Evolutionary conservation across 2,113 vertebrate species (phyloP).

Genomic region (Corythaixoides concolor): DNA sequence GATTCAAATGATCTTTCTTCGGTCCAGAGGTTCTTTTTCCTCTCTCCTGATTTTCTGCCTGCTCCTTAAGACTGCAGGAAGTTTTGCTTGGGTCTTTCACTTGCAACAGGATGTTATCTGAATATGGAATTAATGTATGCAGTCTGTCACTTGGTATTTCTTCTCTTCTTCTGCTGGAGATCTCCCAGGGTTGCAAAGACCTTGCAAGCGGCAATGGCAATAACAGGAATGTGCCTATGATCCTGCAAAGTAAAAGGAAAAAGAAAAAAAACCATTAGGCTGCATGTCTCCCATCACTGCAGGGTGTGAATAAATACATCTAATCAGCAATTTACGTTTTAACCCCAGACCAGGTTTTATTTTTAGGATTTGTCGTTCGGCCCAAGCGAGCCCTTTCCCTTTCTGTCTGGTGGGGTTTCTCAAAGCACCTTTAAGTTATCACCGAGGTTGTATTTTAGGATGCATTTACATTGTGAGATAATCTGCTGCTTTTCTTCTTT

Average conservation of each 20-base stretch:
- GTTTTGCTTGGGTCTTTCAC: slow-evolving; percentile 34
- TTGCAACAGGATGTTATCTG: slow-evolving; percentile 36
- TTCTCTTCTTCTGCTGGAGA: slow-evolving; percentile 24
- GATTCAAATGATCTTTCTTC: background rate
- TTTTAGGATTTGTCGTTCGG: slow-evolving; percentile 1
- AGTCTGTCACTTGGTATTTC: slow-evolving; percentile 36
- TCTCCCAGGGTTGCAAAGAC: slow-evolving; percentile 45
- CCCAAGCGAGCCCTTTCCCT: background rate
- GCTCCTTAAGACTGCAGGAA: slow-evolving; percentile 23
- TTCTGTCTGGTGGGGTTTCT: background rate
- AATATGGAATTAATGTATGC: slow-evolving; percentile 23
- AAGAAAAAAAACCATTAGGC: background rate
- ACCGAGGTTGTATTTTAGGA: background rate
- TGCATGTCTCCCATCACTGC: background rate
- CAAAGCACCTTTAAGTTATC: background rate
- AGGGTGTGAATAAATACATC: slow-evolving; percentile 35
- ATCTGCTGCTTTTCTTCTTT: slow-evolving; percentile 3
- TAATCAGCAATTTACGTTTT: slow-evolving; percentile 27
- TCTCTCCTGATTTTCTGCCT: background rate
- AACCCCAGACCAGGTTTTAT: slow-evolving; percentile 22
- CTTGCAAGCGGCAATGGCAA: background rate
- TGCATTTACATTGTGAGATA: slow-evolving; percentile 7
- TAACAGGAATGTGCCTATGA: background rate
- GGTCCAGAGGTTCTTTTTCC: background rate
- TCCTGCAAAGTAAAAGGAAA: background rate